Conservation (phyloP, 2,797 vertebrate genomes). For the Silurus lanzhouensis region DNA sequence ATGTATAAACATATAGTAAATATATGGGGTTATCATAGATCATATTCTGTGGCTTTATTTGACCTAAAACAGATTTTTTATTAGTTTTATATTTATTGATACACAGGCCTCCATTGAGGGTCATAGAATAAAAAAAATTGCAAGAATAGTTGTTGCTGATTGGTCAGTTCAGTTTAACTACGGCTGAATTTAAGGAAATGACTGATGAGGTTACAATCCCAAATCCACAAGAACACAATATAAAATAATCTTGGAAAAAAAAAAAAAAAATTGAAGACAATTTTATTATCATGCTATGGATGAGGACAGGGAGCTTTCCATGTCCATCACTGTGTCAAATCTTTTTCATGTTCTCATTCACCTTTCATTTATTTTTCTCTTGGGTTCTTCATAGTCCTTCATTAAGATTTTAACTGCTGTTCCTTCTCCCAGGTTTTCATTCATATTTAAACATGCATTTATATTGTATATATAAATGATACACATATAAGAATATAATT, state of each 20-base stretch:
- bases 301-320: slow-evolving; percentile 51
- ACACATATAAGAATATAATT: slow-evolving; percentile 63
- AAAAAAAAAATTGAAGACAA: not conserved
- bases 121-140: not conserved
- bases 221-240: slow-evolving; percentile 2
- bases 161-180: not conserved
- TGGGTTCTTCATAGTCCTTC: slow-evolving; percentile 47
- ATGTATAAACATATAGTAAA: slow-evolving; percentile 20
- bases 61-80: not conserved
- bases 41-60: not conserved
- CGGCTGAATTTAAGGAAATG: not conserved
- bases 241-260: not conserved
- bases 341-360: slow-evolving; percentile 54
- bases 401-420: slow-evolving; percentile 51
- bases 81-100: not conserved
- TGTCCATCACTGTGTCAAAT: slow-evolving; percentile 51
- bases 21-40: slow-evolving; percentile 4
- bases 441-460: slow-evolving; percentile 71
- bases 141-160: not conserved
- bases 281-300: slow-evolving; percentile 20
- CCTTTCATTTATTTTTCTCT: slow-evolving; percentile 59
- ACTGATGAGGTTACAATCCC: not conserved
- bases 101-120: not conserved
- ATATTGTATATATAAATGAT: slow-evolving; percentile 72
- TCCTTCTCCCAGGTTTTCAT: slow-evolving; percentile 68